Base-by-base conservation (phyloP, 2,113 vertebrate genomes). In the Microcebus lehilahytsara region DNA sequence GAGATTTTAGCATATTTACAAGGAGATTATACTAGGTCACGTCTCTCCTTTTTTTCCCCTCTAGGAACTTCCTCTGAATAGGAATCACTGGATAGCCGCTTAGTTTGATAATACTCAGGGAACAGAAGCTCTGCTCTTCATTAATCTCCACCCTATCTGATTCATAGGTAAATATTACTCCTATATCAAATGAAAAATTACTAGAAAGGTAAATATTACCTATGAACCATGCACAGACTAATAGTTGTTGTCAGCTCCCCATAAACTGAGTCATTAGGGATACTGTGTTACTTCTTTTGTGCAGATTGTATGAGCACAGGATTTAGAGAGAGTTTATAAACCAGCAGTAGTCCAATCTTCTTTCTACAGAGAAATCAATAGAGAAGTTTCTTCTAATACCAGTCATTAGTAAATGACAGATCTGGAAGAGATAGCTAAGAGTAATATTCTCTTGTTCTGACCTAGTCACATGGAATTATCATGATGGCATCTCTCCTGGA, bases 221-320 rank as follows among this genome's bases (percentile, higher is more conserved):
- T 64, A 19, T 80, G 49, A 85, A 53, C 8, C 27, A 37, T 49
- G 56, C 80, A 30, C 8, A 94, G 19, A 66, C 5, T 27, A 40
- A 62, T 22, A 23, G 13, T 16, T 69, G 11, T 62, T 56, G 30
- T 80, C 20, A 49, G 7, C 2, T 74, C 8, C 12, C 4, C 10
- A 75, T 64, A 23, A 34, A 74, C 4, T 32, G 27, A 85, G 19
- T 30, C 12, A 80, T n/a, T 20, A 67, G 34, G 12, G 2, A 25
- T 51, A 53, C 20, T 10, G 4, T 40, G 49, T 89, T 37, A 64
- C 3, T 4, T 58, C 37, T 79, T 79, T 85, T 74, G 17, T 58
- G 88, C 22, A 85, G 2, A 56, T 32, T 42, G 32, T 34, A 66
- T 0, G 5, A n/a, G 1, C 6, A 32, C 6, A 7, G 2, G 14